Percentiles rank a stretch among this genome's conserved stretches.
Evolutionary conservation across 2,888 invertebrate genomes (phyloP).

Genomic region (Lampropteryx suffumata): DNA sequence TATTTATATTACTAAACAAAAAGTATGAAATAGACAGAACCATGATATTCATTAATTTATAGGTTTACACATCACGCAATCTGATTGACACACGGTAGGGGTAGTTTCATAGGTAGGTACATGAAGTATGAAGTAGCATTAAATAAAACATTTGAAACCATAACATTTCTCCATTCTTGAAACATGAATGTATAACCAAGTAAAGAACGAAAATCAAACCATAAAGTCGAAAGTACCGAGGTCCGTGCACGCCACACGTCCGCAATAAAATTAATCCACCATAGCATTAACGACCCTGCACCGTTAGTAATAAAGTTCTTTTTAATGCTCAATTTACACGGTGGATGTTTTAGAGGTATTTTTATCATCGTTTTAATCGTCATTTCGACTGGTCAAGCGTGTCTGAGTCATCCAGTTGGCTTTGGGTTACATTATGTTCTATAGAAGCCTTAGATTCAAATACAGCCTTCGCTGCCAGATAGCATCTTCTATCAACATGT

Average conservation of each 20-base stretch:
- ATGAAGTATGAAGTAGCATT: too few relatives aligned
- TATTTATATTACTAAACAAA: too few relatives aligned
- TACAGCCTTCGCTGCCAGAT: slow-evolving; percentile 16
- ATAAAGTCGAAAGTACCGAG: slow-evolving; percentile 26
- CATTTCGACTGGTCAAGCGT: slow-evolving; percentile 44
- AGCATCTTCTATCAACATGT: slow-evolving; percentile 3
- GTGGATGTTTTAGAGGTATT: slow-evolving; percentile 44
- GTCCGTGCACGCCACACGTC: slow-evolving; percentile 26
- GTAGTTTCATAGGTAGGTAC: too few relatives aligned
- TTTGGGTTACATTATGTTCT: slow-evolving; percentile 30
- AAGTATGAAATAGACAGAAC: too few relatives aligned
- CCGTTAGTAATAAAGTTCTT: slow-evolving; percentile 28
- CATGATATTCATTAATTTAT: too few relatives aligned
- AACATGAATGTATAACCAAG: slow-evolving; percentile 26
- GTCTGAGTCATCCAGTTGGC: slow-evolving; percentile 36
- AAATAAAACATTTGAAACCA: background rate
- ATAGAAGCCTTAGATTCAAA: slow-evolving; percentile 9
- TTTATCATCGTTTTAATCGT: slow-evolving; percentile 47
- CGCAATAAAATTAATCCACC: slow-evolving; percentile 33
- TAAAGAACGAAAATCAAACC: slow-evolving; percentile 31
- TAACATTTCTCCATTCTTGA: slow-evolving; percentile 10
- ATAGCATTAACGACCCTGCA: slow-evolving; percentile 32
- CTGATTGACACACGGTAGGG: too few relatives aligned
- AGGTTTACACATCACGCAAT: too few relatives aligned
- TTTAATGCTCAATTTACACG: slow-evolving; percentile 39